A percentile compares a stretch with the other conserved stretches of the same genome.
Evolutionary conservation across 2,113 vertebrate genomes (phyloP).

Genomic region (Tympanuchus pallidicinctus): DNA sequence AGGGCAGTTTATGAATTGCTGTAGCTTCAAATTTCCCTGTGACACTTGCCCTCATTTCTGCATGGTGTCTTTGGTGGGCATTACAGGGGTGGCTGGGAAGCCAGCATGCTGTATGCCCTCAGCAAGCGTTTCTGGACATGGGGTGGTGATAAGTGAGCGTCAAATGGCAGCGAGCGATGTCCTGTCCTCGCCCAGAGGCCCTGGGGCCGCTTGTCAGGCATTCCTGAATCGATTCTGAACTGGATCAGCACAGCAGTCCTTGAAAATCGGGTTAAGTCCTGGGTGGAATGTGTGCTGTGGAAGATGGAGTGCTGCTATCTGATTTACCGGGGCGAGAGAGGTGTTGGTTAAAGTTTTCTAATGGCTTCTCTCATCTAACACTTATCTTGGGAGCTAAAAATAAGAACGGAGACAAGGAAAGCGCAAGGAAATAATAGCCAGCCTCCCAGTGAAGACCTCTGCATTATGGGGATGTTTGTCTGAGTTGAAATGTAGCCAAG

Average conservation of each 20-base stretch:
- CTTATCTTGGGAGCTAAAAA: conserved; percentile 42
- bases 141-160: background rate
- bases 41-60: accelerated
- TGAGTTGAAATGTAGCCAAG: background rate
- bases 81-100: background rate
- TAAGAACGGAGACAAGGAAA: conserved; percentile 17
- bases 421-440: background rate
- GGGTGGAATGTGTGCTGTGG: background rate
- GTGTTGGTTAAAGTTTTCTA: conserved; percentile 14
- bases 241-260: background rate
- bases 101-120: background rate
- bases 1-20: background rate
- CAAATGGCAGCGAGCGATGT: accelerated
- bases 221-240: background rate
- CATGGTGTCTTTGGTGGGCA: background rate
- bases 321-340: background rate
- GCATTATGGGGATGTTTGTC: background rate
- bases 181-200: background rate
- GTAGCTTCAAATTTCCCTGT: background rate
- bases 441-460: background rate
- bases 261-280: conserved; percentile 33
- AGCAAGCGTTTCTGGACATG: background rate
- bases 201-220: background rate
- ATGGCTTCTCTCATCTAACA: conserved; percentile 16
- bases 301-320: background rate